These are phyloP conservation scores for Rhinoptilus africanus DNA, from an alignment of 2,113 vertebrate species.

Conservation along the genomic window DNA sequence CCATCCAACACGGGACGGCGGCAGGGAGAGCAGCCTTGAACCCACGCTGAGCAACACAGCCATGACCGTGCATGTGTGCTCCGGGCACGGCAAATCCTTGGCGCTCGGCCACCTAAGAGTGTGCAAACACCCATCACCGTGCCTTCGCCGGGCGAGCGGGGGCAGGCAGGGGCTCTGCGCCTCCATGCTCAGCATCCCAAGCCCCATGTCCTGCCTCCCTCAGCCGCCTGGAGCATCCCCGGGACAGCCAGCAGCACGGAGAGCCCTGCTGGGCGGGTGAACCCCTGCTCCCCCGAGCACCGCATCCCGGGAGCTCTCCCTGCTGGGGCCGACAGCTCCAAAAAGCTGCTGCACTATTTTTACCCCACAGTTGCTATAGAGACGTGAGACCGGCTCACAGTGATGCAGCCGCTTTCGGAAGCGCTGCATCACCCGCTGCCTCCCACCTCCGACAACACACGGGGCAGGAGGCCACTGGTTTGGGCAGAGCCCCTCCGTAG, in stretches of 20 bases:
- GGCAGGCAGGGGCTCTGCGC: too few species aligned
- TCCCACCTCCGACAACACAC: neutral
- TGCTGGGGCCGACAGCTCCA: neutral
- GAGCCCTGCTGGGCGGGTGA: rapidly evolving
- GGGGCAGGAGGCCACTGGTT: neutral
- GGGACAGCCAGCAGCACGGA: rapidly evolving
- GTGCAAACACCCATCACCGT: rapidly evolving
- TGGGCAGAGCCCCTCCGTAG: neutral
- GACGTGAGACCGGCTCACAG: neutral
- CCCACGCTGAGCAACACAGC: too few species aligned
- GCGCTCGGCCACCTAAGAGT: rapidly evolving
- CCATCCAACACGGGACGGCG: neutral
- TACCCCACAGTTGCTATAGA: constrained; percentile 66
- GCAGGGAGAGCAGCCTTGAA: neutral
- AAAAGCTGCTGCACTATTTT: constrained; percentile 61
- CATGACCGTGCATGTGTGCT: rapidly evolving
- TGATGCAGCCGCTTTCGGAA: constrained; percentile 31
- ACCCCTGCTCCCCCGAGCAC: neutral
- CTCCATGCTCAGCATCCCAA: neutral
- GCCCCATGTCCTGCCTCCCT: neutral
- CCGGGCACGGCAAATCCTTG: neutral
- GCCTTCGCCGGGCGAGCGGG: neutral
- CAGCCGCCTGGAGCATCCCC: neutral
- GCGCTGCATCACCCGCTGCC: neutral
- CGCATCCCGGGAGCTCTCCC: neutral